These are phyloP conservation scores for Ciconia boyciana DNA, from an alignment of 2,113 vertebrate species.

Conservation along the genomic window DNA sequence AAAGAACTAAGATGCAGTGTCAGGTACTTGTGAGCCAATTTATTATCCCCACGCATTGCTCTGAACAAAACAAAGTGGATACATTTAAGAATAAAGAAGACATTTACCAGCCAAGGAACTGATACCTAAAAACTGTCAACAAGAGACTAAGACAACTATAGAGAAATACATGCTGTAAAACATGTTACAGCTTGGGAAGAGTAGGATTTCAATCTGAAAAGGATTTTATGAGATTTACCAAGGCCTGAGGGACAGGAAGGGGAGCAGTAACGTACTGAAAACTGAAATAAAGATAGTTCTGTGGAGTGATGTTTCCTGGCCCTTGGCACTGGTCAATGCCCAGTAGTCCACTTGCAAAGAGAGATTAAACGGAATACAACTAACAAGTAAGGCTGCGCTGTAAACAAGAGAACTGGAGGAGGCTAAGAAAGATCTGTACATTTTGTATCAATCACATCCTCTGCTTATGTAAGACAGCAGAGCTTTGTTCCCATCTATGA, in stretches of 20 bases:
- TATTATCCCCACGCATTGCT: background rate
- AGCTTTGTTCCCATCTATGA: background rate
- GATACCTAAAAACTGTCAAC: constrained; percentile 9
- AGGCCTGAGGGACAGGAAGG: background rate
- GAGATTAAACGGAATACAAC: background rate
- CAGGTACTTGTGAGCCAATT: background rate
- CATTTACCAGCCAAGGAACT: background rate
- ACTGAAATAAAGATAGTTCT: background rate
- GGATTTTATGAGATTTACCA: constrained; percentile 24
- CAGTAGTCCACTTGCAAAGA: background rate
- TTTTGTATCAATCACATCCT: background rate
- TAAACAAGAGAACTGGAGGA: background rate
- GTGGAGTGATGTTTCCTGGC: background rate
- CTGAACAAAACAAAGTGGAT: constrained; percentile 13
- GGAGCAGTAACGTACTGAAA: background rate
- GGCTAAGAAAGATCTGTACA: background rate
- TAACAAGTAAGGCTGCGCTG: background rate
- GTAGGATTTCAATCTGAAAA: constrained; percentile 33
- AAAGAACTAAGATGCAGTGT: background rate
- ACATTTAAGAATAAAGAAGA: constrained; percentile 29
- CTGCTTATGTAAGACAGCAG: background rate
- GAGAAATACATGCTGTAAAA: constrained; percentile 31
- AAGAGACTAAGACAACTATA: background rate
- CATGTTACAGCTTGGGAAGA: background rate
- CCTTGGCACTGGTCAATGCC: background rate